phyloP scores from a whole-genome alignment of 2,888 invertebrate genomes.

The Aleiodes leptofemur region DNA sequence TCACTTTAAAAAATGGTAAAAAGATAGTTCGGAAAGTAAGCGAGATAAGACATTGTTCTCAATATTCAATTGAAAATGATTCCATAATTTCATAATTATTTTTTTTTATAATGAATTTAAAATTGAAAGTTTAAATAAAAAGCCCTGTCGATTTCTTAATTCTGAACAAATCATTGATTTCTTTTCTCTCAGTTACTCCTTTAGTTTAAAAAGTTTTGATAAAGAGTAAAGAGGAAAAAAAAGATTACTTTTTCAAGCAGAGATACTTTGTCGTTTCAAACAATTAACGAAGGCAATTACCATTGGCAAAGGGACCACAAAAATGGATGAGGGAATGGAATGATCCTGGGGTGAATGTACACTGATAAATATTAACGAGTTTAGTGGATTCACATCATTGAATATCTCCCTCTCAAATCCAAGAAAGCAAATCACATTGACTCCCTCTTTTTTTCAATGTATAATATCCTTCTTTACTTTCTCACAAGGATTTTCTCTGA shows the following conservation, averaged over 20 bases:
- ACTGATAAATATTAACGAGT: conserved; percentile 52
- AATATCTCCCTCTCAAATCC: neutral
- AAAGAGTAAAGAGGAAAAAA: too few species aligned
- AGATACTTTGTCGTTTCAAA: conserved; percentile 39
- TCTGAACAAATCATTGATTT: neutral
- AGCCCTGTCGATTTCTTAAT: neutral
- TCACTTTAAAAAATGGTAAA: neutral
- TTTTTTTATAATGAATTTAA: neutral
- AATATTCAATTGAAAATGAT: neutral
- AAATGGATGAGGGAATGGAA: conserved; percentile 33
- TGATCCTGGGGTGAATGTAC: conserved; percentile 41
- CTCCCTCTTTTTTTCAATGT: conserved; percentile 12
- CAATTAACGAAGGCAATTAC: conserved; percentile 48
- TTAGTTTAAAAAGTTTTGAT: neutral
- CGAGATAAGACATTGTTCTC: neutral
- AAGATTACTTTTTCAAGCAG: neutral
- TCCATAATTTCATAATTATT: neutral
- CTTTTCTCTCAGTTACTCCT: too few species aligned
- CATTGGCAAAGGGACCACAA: conserved; percentile 46
- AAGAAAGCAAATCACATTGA: conserved; percentile 46
- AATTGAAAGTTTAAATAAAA: neutral
- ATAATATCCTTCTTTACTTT: too few species aligned
- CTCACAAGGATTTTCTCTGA: neutral
- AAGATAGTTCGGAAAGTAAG: neutral
- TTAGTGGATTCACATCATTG: conserved; percentile 49